Evolutionary conservation across 2,797 vertebrate genomes (phyloP).

Genomic region (Pelobates cultripes): DNA sequence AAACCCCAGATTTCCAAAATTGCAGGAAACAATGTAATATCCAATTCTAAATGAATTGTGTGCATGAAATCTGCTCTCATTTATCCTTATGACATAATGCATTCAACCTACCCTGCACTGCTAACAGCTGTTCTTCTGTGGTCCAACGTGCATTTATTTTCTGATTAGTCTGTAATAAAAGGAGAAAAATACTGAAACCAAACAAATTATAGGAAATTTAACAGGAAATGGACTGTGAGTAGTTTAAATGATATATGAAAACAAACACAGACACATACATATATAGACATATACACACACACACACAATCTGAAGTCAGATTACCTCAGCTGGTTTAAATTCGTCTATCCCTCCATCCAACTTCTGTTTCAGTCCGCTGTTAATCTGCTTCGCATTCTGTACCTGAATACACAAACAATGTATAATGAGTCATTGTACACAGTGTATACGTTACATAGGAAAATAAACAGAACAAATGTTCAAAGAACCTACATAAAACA

Average conservation of each 20-base stretch:
- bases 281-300: background rate
- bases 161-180: constrained; percentile 86
- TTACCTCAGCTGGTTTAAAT: constrained; percentile 91
- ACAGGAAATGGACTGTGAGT: too few relatives aligned
- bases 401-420: constrained; percentile 73
- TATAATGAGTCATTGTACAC: background rate
- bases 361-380: constrained; percentile 95
- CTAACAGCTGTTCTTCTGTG: constrained; percentile 97
- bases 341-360: constrained; percentile 92
- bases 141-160: constrained; percentile 99
- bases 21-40: too few relatives aligned
- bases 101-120: constrained; percentile 89
- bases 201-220: too few relatives aligned
- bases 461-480: too few relatives aligned
- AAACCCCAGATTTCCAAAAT: too few relatives aligned
- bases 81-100: background rate
- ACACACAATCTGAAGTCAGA: background rate
- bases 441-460: too few relatives aligned
- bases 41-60: background rate
- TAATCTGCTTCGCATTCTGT: constrained; percentile 98
- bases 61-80: background rate
- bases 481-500: too few relatives aligned
- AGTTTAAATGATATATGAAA: too few relatives aligned
- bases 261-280: too few relatives aligned
- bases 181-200: background rate